A percentile compares a stretch with the other conserved stretches of the same genome.
Conservation (phyloP, 2,888 invertebrate genomes). For the Agrochola litura region DNA sequence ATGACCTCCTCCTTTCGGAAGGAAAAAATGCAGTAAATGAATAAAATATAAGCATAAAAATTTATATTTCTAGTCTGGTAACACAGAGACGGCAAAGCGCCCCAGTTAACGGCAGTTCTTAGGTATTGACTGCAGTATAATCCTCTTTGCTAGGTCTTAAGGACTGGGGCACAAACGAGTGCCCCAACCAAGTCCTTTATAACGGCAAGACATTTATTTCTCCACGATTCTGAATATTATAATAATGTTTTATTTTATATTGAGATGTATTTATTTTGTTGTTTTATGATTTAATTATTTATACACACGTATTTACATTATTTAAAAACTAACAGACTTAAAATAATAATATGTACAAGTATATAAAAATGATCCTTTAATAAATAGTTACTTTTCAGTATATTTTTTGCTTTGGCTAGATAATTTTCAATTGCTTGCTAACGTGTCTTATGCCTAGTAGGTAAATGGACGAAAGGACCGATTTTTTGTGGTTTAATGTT, state of each 20-base stretch:
- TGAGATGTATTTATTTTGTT: too few species aligned
- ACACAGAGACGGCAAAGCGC: background rate
- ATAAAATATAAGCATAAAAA: background rate
- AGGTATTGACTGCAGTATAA: conserved; percentile 28
- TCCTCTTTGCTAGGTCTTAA: conserved; percentile 47
- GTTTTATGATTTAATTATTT: too few species aligned
- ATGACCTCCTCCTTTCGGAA: too few species aligned
- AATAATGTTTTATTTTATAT: background rate
- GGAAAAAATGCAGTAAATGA: background rate
- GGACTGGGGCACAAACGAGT: conserved; percentile 11
- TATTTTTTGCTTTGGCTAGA: background rate
- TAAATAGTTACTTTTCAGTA: background rate
- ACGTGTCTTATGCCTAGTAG: background rate
- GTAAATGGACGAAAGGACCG: background rate
- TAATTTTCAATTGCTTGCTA: background rate
- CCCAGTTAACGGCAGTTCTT: conserved; percentile 11
- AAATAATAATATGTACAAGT: too few species aligned
- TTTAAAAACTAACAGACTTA: too few species aligned
- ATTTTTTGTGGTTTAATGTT: background rate
- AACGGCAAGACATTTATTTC: conserved; percentile 36
- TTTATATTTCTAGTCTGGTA: background rate
- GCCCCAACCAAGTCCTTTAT: conserved; percentile 20
- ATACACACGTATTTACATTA: too few species aligned
- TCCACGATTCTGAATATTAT: conserved; percentile 10
- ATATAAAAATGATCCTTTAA: background rate